Evolutionary conservation across 1,140 invertebrate species (phyloP).

Genomic region (Ceratina calcarata): DNA sequence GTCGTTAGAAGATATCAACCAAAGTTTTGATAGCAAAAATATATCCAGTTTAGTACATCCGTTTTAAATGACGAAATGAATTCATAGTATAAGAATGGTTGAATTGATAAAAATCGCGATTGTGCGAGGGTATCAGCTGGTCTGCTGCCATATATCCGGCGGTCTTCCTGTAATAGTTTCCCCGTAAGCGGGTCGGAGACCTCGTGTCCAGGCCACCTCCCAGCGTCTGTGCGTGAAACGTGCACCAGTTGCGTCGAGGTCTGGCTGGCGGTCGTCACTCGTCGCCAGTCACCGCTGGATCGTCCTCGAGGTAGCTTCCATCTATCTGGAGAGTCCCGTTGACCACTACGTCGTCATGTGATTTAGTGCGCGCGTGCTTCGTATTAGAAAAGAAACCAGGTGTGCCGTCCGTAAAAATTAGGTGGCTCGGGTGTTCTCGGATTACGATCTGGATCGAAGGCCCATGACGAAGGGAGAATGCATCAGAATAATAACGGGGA

Average conservation of each 20-base stretch:
- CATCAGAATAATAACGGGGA: conserved; percentile 29
- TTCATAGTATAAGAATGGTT: no score
- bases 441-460: background rate
- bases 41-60: no score
- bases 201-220: conserved; percentile 33
- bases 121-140: background rate
- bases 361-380: background rate
- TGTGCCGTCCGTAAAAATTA: background rate
- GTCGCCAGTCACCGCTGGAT: conserved; percentile 44
- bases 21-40: no score
- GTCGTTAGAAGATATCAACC: no score
- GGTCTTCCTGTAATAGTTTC: conserved; percentile 39
- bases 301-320: conserved; percentile 31
- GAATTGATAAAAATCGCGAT: no score
- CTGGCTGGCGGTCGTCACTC: background rate
- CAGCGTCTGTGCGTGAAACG: conserved; percentile 32
- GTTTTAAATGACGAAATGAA: no score
- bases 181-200: conserved; percentile 43
- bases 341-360: background rate
- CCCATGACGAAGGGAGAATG: conserved; percentile 24
- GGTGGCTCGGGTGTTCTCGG: background rate
- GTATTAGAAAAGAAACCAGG: background rate
- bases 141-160: conserved; percentile 22
- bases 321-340: conserved; percentile 8
- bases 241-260: conserved; percentile 52